phyloP scores from a whole-genome alignment of 92 coral and sea anemone genomes.

The Epizoanthus scotinus region DNA sequence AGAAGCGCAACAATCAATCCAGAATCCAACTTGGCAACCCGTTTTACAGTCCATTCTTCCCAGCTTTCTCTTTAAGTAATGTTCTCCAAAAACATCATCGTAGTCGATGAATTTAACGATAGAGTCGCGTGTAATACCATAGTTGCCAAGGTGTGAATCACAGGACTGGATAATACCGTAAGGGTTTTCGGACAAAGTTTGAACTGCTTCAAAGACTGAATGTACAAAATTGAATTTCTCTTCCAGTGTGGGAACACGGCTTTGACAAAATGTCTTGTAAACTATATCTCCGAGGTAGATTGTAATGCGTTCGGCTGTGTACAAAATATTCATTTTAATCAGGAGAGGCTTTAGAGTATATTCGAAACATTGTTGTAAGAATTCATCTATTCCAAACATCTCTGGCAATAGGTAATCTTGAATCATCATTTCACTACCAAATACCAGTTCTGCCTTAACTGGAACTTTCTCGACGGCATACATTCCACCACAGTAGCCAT shows the following conservation, averaged over 20 bases:
- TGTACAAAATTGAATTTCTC: constrained; percentile 52
- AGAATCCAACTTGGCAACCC: constrained; percentile 54
- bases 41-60: constrained; percentile 48
- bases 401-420: constrained; percentile 54
- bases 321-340: neutral
- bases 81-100: constrained; percentile 46
- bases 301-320: neutral
- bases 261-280: constrained; percentile 13
- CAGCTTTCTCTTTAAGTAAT: constrained; percentile 15
- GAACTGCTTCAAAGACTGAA: constrained; percentile 47
- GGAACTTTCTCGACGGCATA: constrained; percentile 66
- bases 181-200: constrained; percentile 50
- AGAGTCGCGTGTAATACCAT: constrained; percentile 55
- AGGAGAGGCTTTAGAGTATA: neutral
- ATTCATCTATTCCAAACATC: constrained; percentile 48
- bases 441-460: constrained; percentile 44
- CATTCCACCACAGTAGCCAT: constrained; percentile 73
- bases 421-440: constrained; percentile 46
- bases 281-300: constrained; percentile 10
- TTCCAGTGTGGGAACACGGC: constrained; percentile 37
- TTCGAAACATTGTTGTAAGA: neutral
- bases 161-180: constrained; percentile 72
- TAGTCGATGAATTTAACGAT: constrained; percentile 57
- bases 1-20: constrained; percentile 46
- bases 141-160: constrained; percentile 71